Evolutionary conservation across 2,113 vertebrate genomes (phyloP), one percentile per base, ranked within the genome.

Genomic region (Rissa tridactyla): DNA sequence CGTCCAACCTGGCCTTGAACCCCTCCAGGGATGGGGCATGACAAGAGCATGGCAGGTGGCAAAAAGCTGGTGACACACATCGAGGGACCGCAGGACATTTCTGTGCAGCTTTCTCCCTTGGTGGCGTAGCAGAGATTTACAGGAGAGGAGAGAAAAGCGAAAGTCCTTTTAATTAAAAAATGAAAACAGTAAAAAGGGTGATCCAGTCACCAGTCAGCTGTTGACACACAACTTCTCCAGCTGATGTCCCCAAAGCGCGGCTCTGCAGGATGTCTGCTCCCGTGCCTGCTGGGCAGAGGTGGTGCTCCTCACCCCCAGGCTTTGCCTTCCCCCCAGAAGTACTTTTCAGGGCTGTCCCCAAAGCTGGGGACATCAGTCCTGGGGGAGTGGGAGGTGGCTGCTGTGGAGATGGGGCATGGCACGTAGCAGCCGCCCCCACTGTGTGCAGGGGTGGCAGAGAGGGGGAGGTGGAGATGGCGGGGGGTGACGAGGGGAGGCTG

Each of bases 271-370:
- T 4, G 0, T 1, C 4, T 18, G 20, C 20, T 60, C 32, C 52
- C 15, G 0, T 27, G 38, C 47, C 69, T 5, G 3, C 11, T 2
- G 22, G 60, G 80, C 62, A 83, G 68, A 62, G 46, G 13, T 52
- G 65, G 11, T 0, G 15, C 52, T 10, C 2, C 0, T 15, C 52
- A 26, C 29, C 71, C 10, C 6, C 0, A 3, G 2, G 26, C 19
- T 86, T 49, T 11, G 6, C 4, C 10, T 26, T 38, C 58, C 11
- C 65, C 10, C 14, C 9, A 49, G 11, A 36, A 55, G 6, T 4
- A 12, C 13, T 57, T 86, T 25, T 4, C 20, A 46, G 70, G 70
- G 52, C 2, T 81, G 64, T 23, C 64, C 85, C 88, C 60, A 70
- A 13, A 54, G 55, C 3, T 7, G 23, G 36, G 72, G 76, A 80